Percentiles rank a stretch among this genome's conserved stretches.
Conservation (phyloP, 2,113 vertebrate genomes). For the Epinephelus moara region DNA sequence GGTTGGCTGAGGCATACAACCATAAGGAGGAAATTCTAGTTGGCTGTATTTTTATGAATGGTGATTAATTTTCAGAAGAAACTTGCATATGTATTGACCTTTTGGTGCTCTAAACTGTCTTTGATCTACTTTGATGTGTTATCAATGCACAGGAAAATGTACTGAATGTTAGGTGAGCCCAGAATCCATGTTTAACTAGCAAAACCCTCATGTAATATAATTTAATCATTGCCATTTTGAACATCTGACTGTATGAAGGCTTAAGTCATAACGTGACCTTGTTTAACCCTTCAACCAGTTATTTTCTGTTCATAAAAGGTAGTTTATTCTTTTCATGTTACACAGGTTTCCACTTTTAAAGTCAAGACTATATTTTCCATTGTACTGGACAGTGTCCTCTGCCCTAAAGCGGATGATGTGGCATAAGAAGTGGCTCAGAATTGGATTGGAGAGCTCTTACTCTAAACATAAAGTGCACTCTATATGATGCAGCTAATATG, state of each 20-base stretch:
- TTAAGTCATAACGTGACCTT: background rate
- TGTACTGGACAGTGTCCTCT: background rate
- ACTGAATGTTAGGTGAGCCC: background rate
- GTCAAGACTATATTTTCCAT: background rate
- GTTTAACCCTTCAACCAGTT: background rate
- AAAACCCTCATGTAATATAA: background rate
- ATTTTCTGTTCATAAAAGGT: background rate
- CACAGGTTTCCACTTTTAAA: background rate
- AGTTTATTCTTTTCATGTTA: background rate
- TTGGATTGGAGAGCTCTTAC: constrained; percentile 14
- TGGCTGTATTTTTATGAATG: background rate
- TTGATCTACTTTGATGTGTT: background rate
- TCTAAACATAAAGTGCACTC: background rate
- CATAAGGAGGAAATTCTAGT: too few relatives aligned
- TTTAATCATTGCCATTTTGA: background rate
- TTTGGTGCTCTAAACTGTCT: background rate
- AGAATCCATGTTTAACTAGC: too few relatives aligned
- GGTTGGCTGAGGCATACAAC: too few relatives aligned
- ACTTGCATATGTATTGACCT: background rate
- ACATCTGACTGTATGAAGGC: background rate
- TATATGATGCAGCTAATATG: background rate
- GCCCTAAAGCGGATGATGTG: constrained; percentile 2
- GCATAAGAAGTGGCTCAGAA: constrained; percentile 1
- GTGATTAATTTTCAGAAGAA: background rate
- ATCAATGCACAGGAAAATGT: background rate